Evolutionary conservation across 2,888 invertebrate species (phyloP).

Genomic region (Calephelis perditalis): DNA sequence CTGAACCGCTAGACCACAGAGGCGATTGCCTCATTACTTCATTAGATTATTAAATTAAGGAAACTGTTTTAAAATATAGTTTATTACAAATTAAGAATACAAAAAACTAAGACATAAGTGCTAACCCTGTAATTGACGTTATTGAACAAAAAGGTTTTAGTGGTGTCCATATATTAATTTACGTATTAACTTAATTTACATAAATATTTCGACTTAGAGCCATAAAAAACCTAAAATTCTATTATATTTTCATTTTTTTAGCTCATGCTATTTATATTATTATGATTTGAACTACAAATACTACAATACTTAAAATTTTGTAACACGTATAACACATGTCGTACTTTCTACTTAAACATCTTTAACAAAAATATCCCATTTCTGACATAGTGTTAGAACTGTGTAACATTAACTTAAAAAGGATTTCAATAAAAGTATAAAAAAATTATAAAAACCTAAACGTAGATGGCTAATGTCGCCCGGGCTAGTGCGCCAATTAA

Average conservation of each 20-base stretch:
- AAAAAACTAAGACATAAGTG: not conserved
- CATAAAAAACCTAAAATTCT: slow-evolving; percentile 16
- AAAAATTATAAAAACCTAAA: not conserved
- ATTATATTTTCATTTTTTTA: slow-evolving; percentile 14
- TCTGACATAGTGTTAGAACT: slow-evolving; percentile 12
- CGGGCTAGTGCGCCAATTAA: not conserved
- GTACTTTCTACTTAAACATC: slow-evolving; percentile 19
- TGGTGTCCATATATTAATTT: not conserved
- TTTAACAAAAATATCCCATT: slow-evolving; percentile 17
- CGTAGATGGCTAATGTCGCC: not conserved
- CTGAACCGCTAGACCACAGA: no score
- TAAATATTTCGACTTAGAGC: slow-evolving; percentile 16
- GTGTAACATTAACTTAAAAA: slow-evolving; percentile 15
- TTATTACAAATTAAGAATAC: not conserved
- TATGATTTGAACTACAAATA: slow-evolving; percentile 13
- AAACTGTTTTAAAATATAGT: not conserved
- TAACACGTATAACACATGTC: slow-evolving; percentile 14
- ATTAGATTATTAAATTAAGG: no score
- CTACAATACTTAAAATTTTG: slow-evolving; percentile 17
- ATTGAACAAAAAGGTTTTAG: not conserved
- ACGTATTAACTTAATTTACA: slow-evolving; percentile 13
- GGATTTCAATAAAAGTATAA: slow-evolving; percentile 5
- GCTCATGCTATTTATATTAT: slow-evolving; percentile 16
- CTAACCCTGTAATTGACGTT: not conserved
- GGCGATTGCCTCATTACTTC: no score